A percentile compares a stretch with the other conserved stretches of the same genome.
These are phyloP conservation scores for Acanthopleura granulata DNA, from an alignment of 2,888 invertebrate species.

Conservation along the genomic window DNA sequence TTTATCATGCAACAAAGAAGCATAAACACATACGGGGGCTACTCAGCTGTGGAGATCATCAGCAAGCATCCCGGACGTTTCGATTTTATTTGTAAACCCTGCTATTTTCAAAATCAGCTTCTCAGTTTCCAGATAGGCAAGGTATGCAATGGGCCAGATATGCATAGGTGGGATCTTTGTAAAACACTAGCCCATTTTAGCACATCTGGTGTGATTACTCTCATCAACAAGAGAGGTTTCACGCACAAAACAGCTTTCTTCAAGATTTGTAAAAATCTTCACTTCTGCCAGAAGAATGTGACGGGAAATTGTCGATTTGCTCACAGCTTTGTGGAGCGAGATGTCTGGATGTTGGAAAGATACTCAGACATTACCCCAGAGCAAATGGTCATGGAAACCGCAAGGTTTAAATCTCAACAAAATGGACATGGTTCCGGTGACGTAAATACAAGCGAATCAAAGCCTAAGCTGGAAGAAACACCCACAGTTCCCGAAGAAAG, in stretches of 20 bases:
- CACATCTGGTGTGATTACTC: conserved; percentile 36
- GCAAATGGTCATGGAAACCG: conserved; percentile 41
- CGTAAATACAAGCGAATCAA: conserved; percentile 7
- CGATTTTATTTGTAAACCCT: conserved; percentile 55
- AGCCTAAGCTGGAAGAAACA: neutral
- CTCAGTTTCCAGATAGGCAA: conserved; percentile 32
- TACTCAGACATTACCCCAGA: conserved; percentile 50
- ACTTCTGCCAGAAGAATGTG: conserved; percentile 47
- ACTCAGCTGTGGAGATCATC: conserved; percentile 46
- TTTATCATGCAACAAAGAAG: conserved; percentile 56
- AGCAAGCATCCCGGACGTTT: conserved; percentile 56
- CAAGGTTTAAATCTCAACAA: neutral
- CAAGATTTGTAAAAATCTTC: conserved; percentile 55
- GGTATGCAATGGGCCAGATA: conserved; percentile 35
- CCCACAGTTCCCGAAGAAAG: conserved; percentile 25
- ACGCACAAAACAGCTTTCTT: conserved; percentile 59
- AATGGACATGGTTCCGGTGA: neutral
- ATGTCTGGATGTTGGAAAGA: conserved; percentile 64
- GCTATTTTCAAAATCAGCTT: conserved; percentile 46
- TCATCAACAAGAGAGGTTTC: conserved; percentile 52
- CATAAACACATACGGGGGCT: conserved; percentile 30
- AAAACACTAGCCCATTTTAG: conserved; percentile 54
- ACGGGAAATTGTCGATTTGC: conserved; percentile 53
- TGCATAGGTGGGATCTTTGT: conserved; percentile 52
- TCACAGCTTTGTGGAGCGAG: conserved; percentile 61